Conservation (phyloP, 2,113 vertebrate genomes). For the Bathybates hornii region DNA sequence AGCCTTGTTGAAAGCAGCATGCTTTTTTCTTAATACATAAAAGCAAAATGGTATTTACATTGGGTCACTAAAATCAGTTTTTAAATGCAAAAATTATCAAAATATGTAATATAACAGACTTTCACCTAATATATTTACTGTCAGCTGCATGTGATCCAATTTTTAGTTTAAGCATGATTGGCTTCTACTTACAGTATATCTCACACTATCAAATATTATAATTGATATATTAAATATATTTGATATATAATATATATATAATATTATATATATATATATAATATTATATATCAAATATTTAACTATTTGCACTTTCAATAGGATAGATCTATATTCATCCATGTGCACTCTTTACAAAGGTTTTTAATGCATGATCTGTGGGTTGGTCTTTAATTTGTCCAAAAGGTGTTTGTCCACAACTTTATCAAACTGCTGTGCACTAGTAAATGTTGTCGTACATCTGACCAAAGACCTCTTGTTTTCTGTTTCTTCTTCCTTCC, state of each 20-base stretch:
- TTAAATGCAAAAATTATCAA: fast-evolving
- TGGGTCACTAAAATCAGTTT: not conserved
- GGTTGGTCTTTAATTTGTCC: not conserved
- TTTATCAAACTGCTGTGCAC: not conserved
- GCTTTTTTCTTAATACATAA: not conserved
- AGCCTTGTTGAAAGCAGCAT: constrained; percentile 45
- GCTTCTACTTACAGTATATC: not conserved
- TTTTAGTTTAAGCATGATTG: constrained; percentile 25
- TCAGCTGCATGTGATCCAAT: constrained; percentile 25
- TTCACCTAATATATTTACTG: not conserved
- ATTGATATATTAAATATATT: not conserved
- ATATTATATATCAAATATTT: not conserved
- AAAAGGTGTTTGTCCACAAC: not conserved
- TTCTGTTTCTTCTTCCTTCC: not conserved
- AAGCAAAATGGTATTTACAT: not conserved
- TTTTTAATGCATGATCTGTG: constrained; percentile 44
- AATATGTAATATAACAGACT: not conserved
- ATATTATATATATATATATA: not conserved
- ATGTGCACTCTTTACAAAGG: not conserved
- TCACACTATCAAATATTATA: not conserved
- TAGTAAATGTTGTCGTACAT: not conserved
- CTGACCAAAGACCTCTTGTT: not conserved
- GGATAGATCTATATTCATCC: not conserved
- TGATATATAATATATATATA: not conserved
- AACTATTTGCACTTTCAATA: not conserved